A percentile compares a stretch with the other conserved stretches of the same genome.
phyloP scores from a whole-genome alignment of 2,797 vertebrate genomes.

The Sitta carolinensis region DNA sequence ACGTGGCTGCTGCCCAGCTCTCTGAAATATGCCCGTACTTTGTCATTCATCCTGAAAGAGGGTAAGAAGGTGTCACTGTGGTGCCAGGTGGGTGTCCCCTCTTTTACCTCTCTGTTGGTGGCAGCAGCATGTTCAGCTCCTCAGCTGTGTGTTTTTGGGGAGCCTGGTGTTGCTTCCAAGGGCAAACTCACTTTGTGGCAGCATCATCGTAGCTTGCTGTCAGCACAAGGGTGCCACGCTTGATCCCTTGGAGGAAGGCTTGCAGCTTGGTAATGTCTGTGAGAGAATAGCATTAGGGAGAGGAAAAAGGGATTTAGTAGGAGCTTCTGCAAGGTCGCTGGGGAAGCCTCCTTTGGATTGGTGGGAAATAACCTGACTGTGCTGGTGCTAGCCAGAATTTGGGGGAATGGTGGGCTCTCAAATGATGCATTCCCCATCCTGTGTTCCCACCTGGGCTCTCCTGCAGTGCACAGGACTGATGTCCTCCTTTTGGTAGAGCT shows the following conservation, averaged over 20 bases:
- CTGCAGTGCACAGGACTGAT: neutral
- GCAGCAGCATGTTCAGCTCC: neutral
- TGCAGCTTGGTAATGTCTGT: conserved; percentile 69
- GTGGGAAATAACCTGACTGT: neutral
- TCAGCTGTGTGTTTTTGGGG: neutral
- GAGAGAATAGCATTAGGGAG: neutral
- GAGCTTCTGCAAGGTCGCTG: neutral
- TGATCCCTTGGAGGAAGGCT: conserved; percentile 76
- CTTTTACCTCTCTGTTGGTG: neutral
- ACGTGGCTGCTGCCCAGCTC: conserved; percentile 82
- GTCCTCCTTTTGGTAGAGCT: neutral
- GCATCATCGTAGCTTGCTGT: conserved; percentile 85
- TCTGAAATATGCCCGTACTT: conserved; percentile 72
- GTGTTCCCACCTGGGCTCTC: neutral
- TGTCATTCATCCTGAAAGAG: conserved; percentile 81
- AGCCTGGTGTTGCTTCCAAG: neutral
- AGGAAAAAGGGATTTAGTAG: neutral
- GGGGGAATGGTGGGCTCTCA: neutral
- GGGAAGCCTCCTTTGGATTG: neutral
- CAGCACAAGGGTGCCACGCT: conserved; percentile 76
- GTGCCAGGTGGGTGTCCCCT: neutral
- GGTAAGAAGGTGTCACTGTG: neutral
- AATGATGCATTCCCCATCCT: neutral
- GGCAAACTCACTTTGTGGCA: conserved; percentile 80
- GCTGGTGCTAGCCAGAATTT: neutral